A percentile compares a stretch with the other conserved stretches of the same genome.
Evolutionary conservation across 35 echinoderm and acorn worm genomes (phyloP).

Genomic region (Holothuria glaberrima): DNA sequence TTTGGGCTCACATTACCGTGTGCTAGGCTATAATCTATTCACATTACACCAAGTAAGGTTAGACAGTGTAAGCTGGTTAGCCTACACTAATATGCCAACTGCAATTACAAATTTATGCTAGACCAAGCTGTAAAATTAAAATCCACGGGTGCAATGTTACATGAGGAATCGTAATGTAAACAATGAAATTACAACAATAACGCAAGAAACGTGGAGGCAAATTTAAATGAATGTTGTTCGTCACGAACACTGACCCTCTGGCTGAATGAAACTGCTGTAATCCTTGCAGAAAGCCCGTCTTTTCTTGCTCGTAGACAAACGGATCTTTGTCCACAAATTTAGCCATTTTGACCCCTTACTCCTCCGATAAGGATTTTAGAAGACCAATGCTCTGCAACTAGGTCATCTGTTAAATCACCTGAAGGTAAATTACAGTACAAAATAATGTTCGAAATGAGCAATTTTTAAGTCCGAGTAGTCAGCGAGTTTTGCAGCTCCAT

Average conservation of each 20-base stretch:
- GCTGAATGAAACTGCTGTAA: conserved; percentile 86
- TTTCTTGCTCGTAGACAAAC: conserved; percentile 87
- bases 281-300: conserved; percentile 74
- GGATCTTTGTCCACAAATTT: conserved; percentile 99
- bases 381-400: conserved; percentile 64
- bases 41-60: no score
- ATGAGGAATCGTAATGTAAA: conserved; percentile 42
- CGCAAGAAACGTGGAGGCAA: conserved; percentile 58
- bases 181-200: conserved; percentile 63
- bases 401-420: conserved; percentile 99
- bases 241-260: conserved; percentile 77
- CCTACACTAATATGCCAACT: no score
- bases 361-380: conserved; percentile 72
- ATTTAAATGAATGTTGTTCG: conserved; percentile 67
- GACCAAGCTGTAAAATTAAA: neutral
- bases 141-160: conserved; percentile 27
- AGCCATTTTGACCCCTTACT: conserved; percentile 91
- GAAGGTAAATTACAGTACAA: conserved; percentile 45
- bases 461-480: conserved; percentile 82
- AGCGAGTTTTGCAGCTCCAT: conserved; percentile 57
- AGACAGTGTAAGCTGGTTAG: no score
- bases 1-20: no score
- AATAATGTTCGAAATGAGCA: conserved; percentile 75
- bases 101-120: no score
- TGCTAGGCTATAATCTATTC: no score